Percentiles rank a stretch among this genome's conserved stretches.
Conservation (phyloP, 2,113 vertebrate genomes). For the Bombycilla garrulus region DNA sequence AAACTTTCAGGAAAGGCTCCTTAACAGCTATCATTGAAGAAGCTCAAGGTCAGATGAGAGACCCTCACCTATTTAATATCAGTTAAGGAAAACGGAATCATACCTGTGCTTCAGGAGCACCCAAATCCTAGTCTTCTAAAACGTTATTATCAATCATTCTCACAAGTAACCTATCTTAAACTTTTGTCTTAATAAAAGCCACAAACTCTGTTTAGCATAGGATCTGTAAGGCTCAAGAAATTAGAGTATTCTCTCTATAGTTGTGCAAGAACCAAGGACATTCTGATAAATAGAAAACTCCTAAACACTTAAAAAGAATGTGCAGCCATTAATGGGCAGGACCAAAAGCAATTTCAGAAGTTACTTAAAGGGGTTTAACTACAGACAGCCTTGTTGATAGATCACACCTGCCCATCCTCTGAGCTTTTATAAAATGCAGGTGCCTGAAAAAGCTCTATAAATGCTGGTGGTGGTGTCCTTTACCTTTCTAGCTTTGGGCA, state of each 20-base stretch:
- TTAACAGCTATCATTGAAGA: not conserved
- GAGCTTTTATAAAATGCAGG: not conserved
- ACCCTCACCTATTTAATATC: not conserved
- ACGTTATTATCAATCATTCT: not conserved
- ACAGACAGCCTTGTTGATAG: not conserved
- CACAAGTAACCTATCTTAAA: not conserved
- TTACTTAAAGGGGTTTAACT: not conserved
- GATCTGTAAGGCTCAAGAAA: not conserved
- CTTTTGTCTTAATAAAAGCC: not conserved
- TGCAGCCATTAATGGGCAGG: not conserved
- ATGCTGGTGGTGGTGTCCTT: not conserved
- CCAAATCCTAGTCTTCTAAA: not conserved
- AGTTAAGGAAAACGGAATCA: not conserved
- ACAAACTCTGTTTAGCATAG: not conserved
- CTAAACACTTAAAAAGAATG: not conserved
- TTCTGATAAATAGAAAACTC: not conserved
- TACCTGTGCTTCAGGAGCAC: not conserved
- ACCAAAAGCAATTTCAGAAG: not conserved
- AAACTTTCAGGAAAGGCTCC: not conserved
- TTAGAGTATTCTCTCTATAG: not conserved
- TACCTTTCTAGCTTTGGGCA: rapidly evolving
- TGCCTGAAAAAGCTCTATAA: not conserved
- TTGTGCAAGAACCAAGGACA: not conserved
- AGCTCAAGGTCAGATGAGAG: not conserved
- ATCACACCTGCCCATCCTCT: not conserved